A percentile compares a stretch with the other conserved stretches of the same genome.
Evolutionary conservation across 2,888 invertebrate species (phyloP).

Genomic region (Brassicogethes aeneus): DNA sequence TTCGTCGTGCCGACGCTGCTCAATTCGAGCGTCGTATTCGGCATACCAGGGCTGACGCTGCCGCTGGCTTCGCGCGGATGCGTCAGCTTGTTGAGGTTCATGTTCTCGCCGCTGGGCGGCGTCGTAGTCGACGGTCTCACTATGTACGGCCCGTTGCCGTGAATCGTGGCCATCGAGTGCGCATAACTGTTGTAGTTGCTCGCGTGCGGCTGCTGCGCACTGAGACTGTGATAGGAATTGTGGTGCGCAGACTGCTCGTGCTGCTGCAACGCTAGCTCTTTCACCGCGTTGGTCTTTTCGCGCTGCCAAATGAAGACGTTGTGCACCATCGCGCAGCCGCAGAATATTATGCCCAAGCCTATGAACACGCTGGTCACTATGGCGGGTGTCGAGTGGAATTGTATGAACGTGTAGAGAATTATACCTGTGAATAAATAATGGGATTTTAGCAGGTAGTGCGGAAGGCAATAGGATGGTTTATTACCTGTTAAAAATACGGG

Average conservation of each 20-base stretch:
- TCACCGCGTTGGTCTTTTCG: conserved; percentile 77
- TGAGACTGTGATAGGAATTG: conserved; percentile 33
- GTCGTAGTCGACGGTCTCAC: conserved; percentile 55
- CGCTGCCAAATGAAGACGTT: conserved; percentile 92
- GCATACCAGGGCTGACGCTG: conserved; percentile 55
- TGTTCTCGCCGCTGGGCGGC: conserved; percentile 38
- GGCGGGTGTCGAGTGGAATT: conserved; percentile 86
- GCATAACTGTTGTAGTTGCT: conserved; percentile 34
- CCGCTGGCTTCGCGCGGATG: conserved; percentile 48
- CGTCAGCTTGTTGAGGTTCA: conserved; percentile 31
- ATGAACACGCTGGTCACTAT: conserved; percentile 85
- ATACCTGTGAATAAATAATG: conserved; percentile 58
- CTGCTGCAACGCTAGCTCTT: conserved; percentile 43
- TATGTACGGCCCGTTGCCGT: conserved; percentile 47
- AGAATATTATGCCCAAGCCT: conserved; percentile 85
- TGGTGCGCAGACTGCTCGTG: conserved; percentile 25
- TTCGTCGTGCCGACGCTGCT: conserved; percentile 56
- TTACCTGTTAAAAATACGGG: conserved; percentile 87
- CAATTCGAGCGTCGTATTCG: conserved; percentile 46
- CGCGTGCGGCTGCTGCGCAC: conserved; percentile 30
- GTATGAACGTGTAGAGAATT: conserved; percentile 85
- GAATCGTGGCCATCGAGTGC: conserved; percentile 30
- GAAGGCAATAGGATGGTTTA: neutral
- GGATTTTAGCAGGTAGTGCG: conserved; percentile 12
- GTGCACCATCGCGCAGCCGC: conserved; percentile 89